These are phyloP conservation scores for Philypnodon macrostomus DNA, from an alignment of 2,797 vertebrate genomes.

Conservation along the genomic window DNA sequence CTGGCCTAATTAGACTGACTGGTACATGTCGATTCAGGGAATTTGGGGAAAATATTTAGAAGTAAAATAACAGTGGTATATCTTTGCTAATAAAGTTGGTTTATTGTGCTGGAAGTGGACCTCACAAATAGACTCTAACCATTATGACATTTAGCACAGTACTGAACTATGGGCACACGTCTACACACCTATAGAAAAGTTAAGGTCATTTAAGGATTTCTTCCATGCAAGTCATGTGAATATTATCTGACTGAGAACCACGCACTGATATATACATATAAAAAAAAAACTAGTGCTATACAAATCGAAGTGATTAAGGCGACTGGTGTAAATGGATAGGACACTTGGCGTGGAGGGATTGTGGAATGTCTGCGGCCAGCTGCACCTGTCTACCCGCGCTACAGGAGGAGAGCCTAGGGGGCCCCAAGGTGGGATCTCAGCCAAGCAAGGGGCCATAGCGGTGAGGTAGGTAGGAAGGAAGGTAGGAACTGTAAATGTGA, in stretches of 20 bases:
- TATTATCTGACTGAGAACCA: conserved; percentile 49
- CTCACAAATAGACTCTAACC: conserved; percentile 1
- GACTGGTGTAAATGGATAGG: conserved; percentile 64
- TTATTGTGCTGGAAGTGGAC: conserved; percentile 24
- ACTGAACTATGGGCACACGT: not conserved
- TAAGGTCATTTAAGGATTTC: conserved; percentile 34
- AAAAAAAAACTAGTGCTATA: conserved; percentile 17
- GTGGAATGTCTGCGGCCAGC: conserved; percentile 47
- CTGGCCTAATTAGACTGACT: conserved; percentile 49
- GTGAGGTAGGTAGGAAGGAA: conserved; percentile 37
- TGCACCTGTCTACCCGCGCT: conserved; percentile 69
- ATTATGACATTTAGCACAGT: too few species aligned
- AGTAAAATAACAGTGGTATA: conserved; percentile 28
- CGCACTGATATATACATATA: conserved; percentile 25
- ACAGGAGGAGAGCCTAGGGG: conserved; percentile 44
- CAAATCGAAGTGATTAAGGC: conserved; percentile 58
- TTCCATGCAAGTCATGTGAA: too few species aligned
- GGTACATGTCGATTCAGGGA: conserved; percentile 36
- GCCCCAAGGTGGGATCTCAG: conserved; percentile 58
- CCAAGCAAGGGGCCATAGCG: conserved; percentile 59
- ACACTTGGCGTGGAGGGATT: conserved; percentile 30
- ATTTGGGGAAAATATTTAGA: conserved; percentile 8
- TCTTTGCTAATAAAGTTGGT: conserved; percentile 17
- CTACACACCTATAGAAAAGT: not conserved
- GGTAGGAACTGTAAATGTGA: conserved; percentile 52